phyloP scores from a whole-genome alignment of 2,797 vertebrate species.

The Serranus cabrilla region DNA sequence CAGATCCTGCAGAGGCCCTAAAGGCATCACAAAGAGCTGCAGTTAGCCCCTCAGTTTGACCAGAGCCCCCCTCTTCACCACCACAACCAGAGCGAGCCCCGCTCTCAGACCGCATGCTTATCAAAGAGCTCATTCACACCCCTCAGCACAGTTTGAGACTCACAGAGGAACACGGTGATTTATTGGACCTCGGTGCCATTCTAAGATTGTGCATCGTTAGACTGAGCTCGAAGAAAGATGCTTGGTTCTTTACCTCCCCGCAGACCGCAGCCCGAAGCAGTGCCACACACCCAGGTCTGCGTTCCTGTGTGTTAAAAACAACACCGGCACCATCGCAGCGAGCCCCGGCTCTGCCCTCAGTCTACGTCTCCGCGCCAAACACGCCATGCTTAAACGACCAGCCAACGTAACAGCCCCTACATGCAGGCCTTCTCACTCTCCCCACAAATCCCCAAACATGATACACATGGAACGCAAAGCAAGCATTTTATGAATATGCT shows the following conservation, averaged over 20 bases:
- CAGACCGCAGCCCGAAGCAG: slow-evolving; percentile 47
- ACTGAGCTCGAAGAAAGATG: slow-evolving; percentile 51
- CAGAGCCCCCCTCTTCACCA: slow-evolving; percentile 11
- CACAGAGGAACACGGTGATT: slow-evolving; percentile 60
- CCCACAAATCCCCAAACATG: slow-evolving; percentile 73
- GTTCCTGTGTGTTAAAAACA: slow-evolving; percentile 74
- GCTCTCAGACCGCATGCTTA: slow-evolving; percentile 42
- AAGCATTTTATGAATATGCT: slow-evolving; percentile 81
- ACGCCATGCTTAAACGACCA: slow-evolving; percentile 53
- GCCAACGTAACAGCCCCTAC: slow-evolving; percentile 47
- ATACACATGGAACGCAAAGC: slow-evolving; percentile 52
- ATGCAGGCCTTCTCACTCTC: slow-evolving; percentile 50
- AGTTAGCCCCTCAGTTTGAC: slow-evolving; percentile 53
- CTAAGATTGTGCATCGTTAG: slow-evolving; percentile 25
- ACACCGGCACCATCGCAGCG: slow-evolving; percentile 59
- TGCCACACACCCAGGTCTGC: slow-evolving; percentile 42
- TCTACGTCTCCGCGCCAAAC: slow-evolving; percentile 49
- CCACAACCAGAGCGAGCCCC: slow-evolving; percentile 2
- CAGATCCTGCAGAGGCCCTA: slow-evolving; percentile 48
- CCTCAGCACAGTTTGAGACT: slow-evolving; percentile 34
- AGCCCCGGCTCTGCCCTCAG: slow-evolving; percentile 27
- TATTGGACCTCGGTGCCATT: slow-evolving; percentile 49
- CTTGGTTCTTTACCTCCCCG: slow-evolving; percentile 48
- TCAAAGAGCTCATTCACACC: slow-evolving; percentile 81
- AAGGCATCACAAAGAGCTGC: slow-evolving; percentile 64